Percentiles rank a stretch among this genome's conserved stretches.
phyloP scores from a whole-genome alignment of 2,888 invertebrate genomes.

The Leptopterna dolabrata region DNA sequence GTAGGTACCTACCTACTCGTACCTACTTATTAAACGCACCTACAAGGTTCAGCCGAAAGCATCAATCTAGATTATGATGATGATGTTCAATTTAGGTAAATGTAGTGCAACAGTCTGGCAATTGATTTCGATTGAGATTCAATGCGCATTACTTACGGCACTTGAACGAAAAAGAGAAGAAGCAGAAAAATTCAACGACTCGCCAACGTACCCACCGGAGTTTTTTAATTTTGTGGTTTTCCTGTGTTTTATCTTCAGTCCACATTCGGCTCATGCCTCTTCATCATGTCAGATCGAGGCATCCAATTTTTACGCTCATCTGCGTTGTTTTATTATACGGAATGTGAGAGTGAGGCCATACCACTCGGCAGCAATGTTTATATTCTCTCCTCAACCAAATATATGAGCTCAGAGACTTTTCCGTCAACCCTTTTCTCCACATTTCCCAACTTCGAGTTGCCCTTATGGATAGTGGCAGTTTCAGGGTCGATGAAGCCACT shows the following conservation, averaged over 20 bases:
- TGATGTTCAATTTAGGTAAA: no score
- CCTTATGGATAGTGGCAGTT: background rate
- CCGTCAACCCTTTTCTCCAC: background rate
- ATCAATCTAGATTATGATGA: no score
- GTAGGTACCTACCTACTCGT: no score
- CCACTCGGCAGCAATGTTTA: background rate
- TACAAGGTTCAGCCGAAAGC: no score
- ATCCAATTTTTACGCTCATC: conserved; percentile 1
- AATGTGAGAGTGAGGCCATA: background rate
- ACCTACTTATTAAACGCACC: no score
- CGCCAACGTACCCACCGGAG: no score
- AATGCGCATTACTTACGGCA: no score
- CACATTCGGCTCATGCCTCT: background rate
- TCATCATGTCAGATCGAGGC: background rate
- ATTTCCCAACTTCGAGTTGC: background rate
- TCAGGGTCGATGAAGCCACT: background rate
- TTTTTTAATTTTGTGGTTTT: background rate
- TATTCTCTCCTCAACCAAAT: background rate
- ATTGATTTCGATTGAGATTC: no score
- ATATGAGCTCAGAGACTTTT: background rate
- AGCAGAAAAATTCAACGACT: no score
- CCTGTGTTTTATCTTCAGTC: background rate
- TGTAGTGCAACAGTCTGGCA: no score
- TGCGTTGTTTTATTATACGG: background rate
- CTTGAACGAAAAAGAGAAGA: no score